Percentiles rank a stretch among this genome's conserved stretches.
Conservation (phyloP, 2,888 invertebrate genomes). For the Unio pictorum region DNA sequence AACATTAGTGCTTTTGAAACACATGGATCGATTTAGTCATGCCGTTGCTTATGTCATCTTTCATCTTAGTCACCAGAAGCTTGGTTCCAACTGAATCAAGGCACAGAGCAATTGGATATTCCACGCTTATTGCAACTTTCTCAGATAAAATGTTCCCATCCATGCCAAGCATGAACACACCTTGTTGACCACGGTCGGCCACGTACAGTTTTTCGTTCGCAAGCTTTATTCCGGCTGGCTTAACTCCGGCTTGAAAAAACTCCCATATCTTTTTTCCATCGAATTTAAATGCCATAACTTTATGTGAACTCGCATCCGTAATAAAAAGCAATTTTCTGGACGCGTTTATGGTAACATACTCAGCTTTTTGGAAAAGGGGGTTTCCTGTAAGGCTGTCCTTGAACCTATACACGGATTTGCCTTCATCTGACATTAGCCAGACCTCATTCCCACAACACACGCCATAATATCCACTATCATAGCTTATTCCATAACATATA, state of each 20-base stretch:
- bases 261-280: conserved; percentile 32
- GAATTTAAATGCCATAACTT: conserved; percentile 24
- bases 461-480: conserved; percentile 24
- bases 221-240: conserved; percentile 25
- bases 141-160: conserved; percentile 29
- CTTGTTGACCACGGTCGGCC: conserved; percentile 30
- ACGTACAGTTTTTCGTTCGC: conserved; percentile 22
- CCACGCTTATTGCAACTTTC: conserved; percentile 26
- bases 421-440: conserved; percentile 31
- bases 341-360: conserved; percentile 23
- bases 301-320: conserved; percentile 24
- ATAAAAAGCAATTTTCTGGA: conserved; percentile 18
- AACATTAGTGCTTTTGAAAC: conserved; percentile 15
- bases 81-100: conserved; percentile 14
- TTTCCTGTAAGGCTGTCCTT: conserved; percentile 22
- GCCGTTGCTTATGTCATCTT: conserved; percentile 27
- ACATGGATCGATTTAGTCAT: conserved; percentile 26
- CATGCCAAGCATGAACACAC: conserved; percentile 22
- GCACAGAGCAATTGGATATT: conserved; percentile 27
- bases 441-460: conserved; percentile 35
- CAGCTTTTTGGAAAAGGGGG: conserved; percentile 26
- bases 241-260: conserved; percentile 26
- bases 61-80: conserved; percentile 27
- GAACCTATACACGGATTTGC: conserved; percentile 21
- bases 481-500: conserved; percentile 32